Evolutionary conservation across 2,797 vertebrate genomes (phyloP), one percentile per base, ranked within the genome.

Genomic region (Holocentrus rufus): DNA sequence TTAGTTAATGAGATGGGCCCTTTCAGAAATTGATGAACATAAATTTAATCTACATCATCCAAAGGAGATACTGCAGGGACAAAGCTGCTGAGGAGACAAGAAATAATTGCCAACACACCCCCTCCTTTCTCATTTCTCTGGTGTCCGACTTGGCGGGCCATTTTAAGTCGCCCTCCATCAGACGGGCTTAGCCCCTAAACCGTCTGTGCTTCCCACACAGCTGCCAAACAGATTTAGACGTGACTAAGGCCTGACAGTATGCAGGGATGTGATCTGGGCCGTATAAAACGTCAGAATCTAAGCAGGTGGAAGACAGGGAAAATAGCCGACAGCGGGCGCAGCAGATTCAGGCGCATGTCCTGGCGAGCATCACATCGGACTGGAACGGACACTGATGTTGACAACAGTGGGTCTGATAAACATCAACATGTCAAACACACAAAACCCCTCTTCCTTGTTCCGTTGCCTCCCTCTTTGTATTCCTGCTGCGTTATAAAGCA

Each of bases 221-320:
- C 39, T 72, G 59, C 39, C 54, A 76, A 65, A 72, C 59, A 15
- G 22, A 39, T 74, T 68, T 57, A 22, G 15, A 78, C 62, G 30
- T 60, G 69, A 77, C 65, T 75, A 54, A 72, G 23, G 57, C 25
- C 57, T 49, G 47, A 60, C 52, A 66, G 56, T 14, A 72, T 57
- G 64, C 61, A 79, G 65, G 56, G 49, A 79, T 57, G 55, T 56
- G 57, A 82, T 53, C 56, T 20, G 46, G 30, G 7, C 42, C 15
- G 17, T 13, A 27, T 58, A 60, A 77, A 46, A 52, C 39, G 52
- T 63, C 69, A 63, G 23, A 59, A 34, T 50, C n/a, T 50, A 22
- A 50, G 47, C 7, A 20, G 47, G 47, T 4, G n/a, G 7, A 22
- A 30, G 20, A n/a, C 46, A 65, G 11, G 25, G 58, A 68, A 34